Percentiles rank a stretch among this genome's conserved stretches.
Conservation (phyloP, 2,797 vertebrate species). For the Ambastaia sidthimunki region DNA sequence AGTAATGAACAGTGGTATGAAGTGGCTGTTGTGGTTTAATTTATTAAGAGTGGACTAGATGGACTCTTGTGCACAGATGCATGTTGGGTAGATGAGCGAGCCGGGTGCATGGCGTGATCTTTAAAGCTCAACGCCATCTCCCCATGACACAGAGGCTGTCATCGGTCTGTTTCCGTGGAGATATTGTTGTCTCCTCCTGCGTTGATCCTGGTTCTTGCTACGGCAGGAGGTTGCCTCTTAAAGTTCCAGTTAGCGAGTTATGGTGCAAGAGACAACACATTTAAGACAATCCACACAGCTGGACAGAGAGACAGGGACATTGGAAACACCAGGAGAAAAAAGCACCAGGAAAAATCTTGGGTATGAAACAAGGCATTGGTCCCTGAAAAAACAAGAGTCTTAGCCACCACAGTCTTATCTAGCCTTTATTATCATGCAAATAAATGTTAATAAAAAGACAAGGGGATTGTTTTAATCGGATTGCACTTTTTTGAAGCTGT, state of each 20-base stretch:
- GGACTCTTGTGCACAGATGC: slow-evolving; percentile 48
- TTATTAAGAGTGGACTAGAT: slow-evolving; percentile 43
- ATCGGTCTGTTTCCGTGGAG: slow-evolving; percentile 72
- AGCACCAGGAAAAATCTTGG: slow-evolving; percentile 35
- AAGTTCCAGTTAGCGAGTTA: slow-evolving; percentile 79
- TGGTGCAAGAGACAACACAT: slow-evolving; percentile 76
- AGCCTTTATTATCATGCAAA: slow-evolving; percentile 78
- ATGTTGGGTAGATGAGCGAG: slow-evolving; percentile 45
- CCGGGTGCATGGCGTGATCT: slow-evolving; percentile 50
- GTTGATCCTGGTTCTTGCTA: slow-evolving; percentile 71
- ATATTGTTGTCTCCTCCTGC: slow-evolving; percentile 71
- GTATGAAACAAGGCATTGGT: slow-evolving; percentile 22
- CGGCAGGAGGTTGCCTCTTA: slow-evolving; percentile 79
- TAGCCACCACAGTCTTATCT: slow-evolving; percentile 76
- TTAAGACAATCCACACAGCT: slow-evolving; percentile 71
- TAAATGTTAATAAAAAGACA: slow-evolving; percentile 76
- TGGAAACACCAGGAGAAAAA: slow-evolving; percentile 32
- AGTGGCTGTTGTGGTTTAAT: slow-evolving; percentile 55
- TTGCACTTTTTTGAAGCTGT: slow-evolving; percentile 74
- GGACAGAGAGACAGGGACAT: slow-evolving; percentile 41
- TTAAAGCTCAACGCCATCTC: slow-evolving; percentile 62
- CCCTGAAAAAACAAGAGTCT: slow-evolving; percentile 58
- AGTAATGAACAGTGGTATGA: slow-evolving; percentile 47
- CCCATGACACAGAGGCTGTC: slow-evolving; percentile 69
- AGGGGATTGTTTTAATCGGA: slow-evolving; percentile 82